Base-by-base conservation (phyloP, 53 echinoderm and acorn worm species). In the Zoroaster sp. region DNA sequence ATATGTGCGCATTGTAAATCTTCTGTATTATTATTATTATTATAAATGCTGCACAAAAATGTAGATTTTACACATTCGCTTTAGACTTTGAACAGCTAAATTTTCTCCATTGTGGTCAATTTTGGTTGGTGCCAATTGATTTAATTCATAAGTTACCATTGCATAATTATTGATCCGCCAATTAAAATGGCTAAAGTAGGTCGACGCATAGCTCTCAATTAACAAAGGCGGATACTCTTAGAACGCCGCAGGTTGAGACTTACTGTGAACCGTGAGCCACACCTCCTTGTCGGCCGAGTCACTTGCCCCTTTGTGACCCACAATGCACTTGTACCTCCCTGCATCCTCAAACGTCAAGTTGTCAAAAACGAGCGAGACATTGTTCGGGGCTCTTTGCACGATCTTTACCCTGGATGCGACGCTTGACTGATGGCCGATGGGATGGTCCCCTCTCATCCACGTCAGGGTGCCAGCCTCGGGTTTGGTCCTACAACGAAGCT, bases 271-370 rank as follows among this genome's bases (percentile, higher is more conserved):
- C 3, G 52, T 71, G 23, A 85, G 70, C 85, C 71, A 70, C 0
- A 36, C 85, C 46, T 47, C 71, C 12, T 3, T 9, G 10, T 34
- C 13, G 21, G 52, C 71, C 8, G 59, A 59, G 34, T 85, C 85
- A 23, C 70, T 71, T 14, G 69, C 96, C 23, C 96, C 96, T 34
- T 83, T 88, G 39, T 95, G 93, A 73, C 90, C 88, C 9, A 93
- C 93, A 47, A 89, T 83, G 59, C 95, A 95, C 8, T 93, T 80
- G 75, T 93, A 95, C n/a, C 42, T 71, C 36, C 95, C 95, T 20
- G 85, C 93, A 67, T 95, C 93, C 59, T 83, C 93, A 8, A 91
- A 93, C 12, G 53, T 40, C 5, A 89, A 86, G 11, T 74, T 47
- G 7, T 43, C 67, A 20, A 95, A 73, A 35, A 87, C 51, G 38